phyloP scores from a whole-genome alignment of 2,797 vertebrate species.

The Cyclura pinguis region DNA sequence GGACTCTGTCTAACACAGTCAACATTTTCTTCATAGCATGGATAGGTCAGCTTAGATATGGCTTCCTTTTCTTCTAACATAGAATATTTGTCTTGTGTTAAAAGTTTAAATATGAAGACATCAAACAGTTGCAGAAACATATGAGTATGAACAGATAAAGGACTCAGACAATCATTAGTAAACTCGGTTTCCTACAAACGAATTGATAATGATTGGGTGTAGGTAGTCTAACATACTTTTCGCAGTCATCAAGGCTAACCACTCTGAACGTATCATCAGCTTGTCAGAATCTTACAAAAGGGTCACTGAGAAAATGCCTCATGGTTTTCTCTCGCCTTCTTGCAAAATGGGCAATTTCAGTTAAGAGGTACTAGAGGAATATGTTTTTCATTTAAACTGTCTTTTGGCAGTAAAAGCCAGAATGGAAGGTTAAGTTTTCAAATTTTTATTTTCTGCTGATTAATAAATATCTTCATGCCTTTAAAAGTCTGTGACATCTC shows the following conservation, averaged over 20 bases:
- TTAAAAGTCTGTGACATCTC: not conserved
- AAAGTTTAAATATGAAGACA: not conserved
- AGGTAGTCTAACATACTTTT: not conserved
- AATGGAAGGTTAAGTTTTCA: not conserved
- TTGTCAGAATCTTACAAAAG: not conserved
- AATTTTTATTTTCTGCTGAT: not conserved
- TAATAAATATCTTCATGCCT: not conserved
- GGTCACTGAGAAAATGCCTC: not conserved
- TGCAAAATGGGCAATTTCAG: not conserved
- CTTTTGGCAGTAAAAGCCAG: not conserved
- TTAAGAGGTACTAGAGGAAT: not conserved
- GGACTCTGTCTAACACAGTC: not conserved
- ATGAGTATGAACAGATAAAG: not conserved
- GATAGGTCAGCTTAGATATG: not conserved
- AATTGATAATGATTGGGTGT: not conserved
- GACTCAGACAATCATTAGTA: not conserved
- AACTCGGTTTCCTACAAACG: not conserved
- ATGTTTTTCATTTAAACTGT: not conserved
- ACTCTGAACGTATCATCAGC: not conserved
- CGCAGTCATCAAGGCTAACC: not conserved
- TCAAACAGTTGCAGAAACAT: not conserved
- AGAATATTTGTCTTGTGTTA: slow-evolving; percentile 27
- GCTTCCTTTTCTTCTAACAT: not conserved
- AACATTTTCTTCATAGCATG: not conserved
- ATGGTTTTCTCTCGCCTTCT: not conserved